Evolutionary conservation across 2,113 vertebrate species (phyloP), one percentile per base, ranked within the genome.

Genomic region (Plectropomus leopardus): DNA sequence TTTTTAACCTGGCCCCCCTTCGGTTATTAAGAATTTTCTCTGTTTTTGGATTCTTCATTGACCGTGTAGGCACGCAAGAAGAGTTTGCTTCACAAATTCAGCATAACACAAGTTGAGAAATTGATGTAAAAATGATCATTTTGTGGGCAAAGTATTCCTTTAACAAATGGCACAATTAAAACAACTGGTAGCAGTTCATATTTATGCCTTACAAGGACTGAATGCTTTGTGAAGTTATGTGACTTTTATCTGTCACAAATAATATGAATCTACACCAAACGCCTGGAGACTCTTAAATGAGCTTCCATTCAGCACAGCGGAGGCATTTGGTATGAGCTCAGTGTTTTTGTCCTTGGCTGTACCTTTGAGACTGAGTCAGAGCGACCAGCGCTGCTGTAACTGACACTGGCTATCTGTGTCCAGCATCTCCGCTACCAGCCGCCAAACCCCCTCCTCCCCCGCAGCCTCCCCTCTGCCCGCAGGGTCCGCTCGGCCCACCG

Each of bases 391-490:
- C 82, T 34, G 66, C 57, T 72, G 91, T 89, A 92, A 93, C 72
- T 76, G 82, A 94, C 90, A 88, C 89, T 44, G 48, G 81, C 82
- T 93, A 88, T 93, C 92, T 82, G 57, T 91, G 10, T 53, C 76
- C 78, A 73, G 66, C 77, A 88, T 88, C 74, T 83, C 84, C 45
- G 10, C 66, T 30, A 64, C 76, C 82, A 81, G 78, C 51, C 53
- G 6, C 69, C 65, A 50, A 83, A 67, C 69, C 64, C 47, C n/a
- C 78, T 60, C 14, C 16, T 28, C 26, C 17, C 8, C 67, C 2
- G 44, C 30, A 36, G 61, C 30, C 67, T 42, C 42, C 36, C 70
- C 61, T 51, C 59, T 80, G 76, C 67, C 85, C 84, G 82, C 61
- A 8, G 84, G 86, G 67, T 68, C 58, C 0, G 19, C 40, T 72